Conservation (phyloP, 2,797 vertebrate species). For the Limnodromus scolopaceus region DNA sequence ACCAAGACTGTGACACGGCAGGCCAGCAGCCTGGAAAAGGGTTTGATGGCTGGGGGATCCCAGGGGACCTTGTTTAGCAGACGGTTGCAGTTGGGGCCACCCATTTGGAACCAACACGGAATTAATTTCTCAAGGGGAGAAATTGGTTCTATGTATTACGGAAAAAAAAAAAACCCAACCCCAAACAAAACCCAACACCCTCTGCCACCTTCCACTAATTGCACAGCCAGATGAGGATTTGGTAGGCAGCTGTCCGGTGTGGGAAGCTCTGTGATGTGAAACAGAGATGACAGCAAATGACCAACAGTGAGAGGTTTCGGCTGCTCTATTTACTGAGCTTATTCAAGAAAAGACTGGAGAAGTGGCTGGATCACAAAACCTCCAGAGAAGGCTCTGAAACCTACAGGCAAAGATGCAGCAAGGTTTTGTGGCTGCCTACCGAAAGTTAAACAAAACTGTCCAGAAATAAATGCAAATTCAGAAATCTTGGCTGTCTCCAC, state of each 20-base stretch:
- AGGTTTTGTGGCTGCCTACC: not conserved
- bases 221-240: not conserved
- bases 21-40: not conserved
- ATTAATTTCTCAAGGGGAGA: slow-evolving; percentile 19
- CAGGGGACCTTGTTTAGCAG: not conserved
- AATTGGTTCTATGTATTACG: not conserved
- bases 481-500: not conserved
- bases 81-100: not conserved
- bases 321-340: not conserved
- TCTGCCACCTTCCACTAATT: not conserved
- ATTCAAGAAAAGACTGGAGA: not conserved
- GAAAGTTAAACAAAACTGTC: not conserved
- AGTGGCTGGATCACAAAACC: not conserved
- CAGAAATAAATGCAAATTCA: not conserved
- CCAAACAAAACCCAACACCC: not conserved
- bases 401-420: not conserved
- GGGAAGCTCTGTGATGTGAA: not conserved
- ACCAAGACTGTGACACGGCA: accelerated
- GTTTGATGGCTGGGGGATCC: not conserved
- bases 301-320: not conserved
- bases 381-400: not conserved
- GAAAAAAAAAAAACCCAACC: not conserved
- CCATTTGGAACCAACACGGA: slow-evolving; percentile 8
- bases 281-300: not conserved
- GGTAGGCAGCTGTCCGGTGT: not conserved